Base-by-base conservation (phyloP, 2,113 vertebrate genomes). In the Pleuronectes platessa region DNA sequence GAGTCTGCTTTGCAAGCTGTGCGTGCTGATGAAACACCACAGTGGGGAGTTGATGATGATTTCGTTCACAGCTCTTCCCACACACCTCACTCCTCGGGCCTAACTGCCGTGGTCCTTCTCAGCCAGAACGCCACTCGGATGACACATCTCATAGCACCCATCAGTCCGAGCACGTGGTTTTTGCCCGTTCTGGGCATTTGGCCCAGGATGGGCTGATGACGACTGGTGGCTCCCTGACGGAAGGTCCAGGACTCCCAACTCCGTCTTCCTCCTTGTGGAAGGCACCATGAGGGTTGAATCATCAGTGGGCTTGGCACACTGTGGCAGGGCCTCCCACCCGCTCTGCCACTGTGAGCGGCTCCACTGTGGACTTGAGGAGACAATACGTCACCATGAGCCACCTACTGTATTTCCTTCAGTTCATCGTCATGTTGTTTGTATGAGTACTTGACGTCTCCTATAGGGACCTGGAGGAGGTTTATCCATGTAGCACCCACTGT, bases 31-130 rank as follows among this genome's bases (percentile, higher is more conserved):
- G 82, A 88, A 87, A 86, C 71, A 68, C 56, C 82, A 21, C 87
- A 75, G 87, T 47, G 13, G 90, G 89, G 90, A 84, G 82, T 64
- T 65, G 62, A 81, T 80, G 82, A 89, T 81, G 79, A 89, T 82
- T 88, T 75, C 13, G 51, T 89, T 85, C 67, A 65, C 86, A 78
- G 81, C 59, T 86, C 86, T 67, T 75, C 92, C 92, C 76, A 91
- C 87, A 63, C 64, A 74, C 75, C 27, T 26, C 68, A 26, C 37
- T 45, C 49, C 74, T 69, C 64, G 14, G 68, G 73, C 76, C 80
- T 56, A 56, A 79, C 58, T 61, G 72, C 78, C 24, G n/a, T 14
- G 47, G 72, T 75, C 82, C 72, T 60, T 75, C 47, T 35, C 66
- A 79, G 74, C 31, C 49, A 79, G 66, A 71, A 67, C n/a, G 49